Conservation (phyloP, 1,140 invertebrate genomes). For the Pseudobourletiella spinata region DNA sequence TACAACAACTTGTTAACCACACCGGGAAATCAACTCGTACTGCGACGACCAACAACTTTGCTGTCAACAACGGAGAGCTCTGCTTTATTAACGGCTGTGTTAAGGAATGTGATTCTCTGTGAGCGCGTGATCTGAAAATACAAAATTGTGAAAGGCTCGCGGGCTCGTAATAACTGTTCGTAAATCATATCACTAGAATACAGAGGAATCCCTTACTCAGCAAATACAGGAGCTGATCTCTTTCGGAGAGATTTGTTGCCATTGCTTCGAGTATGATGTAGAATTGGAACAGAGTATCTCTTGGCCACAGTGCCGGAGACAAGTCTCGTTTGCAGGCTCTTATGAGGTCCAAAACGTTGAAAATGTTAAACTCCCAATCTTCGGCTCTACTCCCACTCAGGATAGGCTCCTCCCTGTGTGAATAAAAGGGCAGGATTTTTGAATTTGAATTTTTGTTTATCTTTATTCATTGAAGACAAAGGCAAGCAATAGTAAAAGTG, state of each 20-base stretch:
- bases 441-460: no score
- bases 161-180: no score
- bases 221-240: conserved; percentile 11
- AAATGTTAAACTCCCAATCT: conserved; percentile 21
- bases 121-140: no score
- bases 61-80: no score
- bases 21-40: no score
- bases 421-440: background rate
- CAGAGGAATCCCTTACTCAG: conserved; percentile 19
- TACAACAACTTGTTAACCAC: no score
- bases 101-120: no score
- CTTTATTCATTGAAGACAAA: conserved; percentile 37
- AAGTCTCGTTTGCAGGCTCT: background rate
- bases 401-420: background rate
- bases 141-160: no score
- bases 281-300: conserved; percentile 29
- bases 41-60: no score
- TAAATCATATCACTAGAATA: no score
- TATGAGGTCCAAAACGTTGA: conserved; percentile 21
- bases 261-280: conserved; percentile 27
- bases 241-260: conserved; percentile 22
- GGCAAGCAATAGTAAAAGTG: conserved; percentile 37
- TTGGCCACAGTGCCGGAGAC: conserved; percentile 21
- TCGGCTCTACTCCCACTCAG: background rate
- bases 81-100: no score